Evolutionary conservation across 1,140 invertebrate genomes (phyloP).

Genomic region (Laodelphax striatellus): DNA sequence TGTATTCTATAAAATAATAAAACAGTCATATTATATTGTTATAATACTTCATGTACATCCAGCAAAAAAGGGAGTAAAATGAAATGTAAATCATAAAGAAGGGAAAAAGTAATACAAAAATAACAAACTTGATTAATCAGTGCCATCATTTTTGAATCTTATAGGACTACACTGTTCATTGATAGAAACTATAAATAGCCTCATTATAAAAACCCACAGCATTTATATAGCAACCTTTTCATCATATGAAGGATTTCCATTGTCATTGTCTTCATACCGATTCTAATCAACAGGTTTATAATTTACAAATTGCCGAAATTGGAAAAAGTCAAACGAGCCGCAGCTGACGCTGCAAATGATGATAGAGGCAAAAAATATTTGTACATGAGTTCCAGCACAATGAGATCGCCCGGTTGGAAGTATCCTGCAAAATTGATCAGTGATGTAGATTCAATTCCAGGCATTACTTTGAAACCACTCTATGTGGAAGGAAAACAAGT

Average conservation of each 20-base stretch:
- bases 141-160: too few species aligned
- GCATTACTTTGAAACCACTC: slow-evolving; percentile 52
- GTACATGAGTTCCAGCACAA: slow-evolving; percentile 52
- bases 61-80: too few species aligned
- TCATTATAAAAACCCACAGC: too few species aligned
- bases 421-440: slow-evolving; percentile 55
- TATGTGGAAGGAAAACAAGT: slow-evolving; percentile 37
- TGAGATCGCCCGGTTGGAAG: slow-evolving; percentile 45
- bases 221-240: background rate
- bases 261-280: background rate
- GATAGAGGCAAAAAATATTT: slow-evolving; percentile 54
- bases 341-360: slow-evolving; percentile 39
- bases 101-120: too few species aligned
- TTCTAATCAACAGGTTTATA: slow-evolving; percentile 52
- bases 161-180: too few species aligned
- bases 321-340: slow-evolving; percentile 38
- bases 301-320: slow-evolving; percentile 62
- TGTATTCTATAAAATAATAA: too few species aligned
- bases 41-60: too few species aligned
- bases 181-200: too few species aligned
- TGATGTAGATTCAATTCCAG: slow-evolving; percentile 56
- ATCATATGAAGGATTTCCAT: too few species aligned
- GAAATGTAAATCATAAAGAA: too few species aligned
- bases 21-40: too few species aligned
- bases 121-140: too few species aligned